Evolutionary conservation across 2,113 vertebrate species (phyloP), one percentile per base, ranked within the genome.

Genomic region (Seriola rivoliana): DNA sequence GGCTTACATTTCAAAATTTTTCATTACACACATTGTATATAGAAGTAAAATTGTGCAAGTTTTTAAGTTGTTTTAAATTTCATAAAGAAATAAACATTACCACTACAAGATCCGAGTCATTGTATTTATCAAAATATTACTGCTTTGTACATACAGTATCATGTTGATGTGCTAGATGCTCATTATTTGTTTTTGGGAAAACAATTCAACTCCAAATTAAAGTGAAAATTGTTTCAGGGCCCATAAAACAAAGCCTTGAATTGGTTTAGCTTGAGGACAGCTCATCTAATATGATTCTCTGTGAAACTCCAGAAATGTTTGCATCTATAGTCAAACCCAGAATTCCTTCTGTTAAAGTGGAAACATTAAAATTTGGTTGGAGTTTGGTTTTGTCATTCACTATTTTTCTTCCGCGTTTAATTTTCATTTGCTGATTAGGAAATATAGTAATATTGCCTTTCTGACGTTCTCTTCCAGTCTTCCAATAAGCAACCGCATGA

Each of bases 401-500:
- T 55, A 32, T 32, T 3, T 2, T 63, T 71, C 48, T 19, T 50
- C 50, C 8, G 50, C n/a, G 0, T 42, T 40, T 2, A 4, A 1
- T 38, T 38, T n/a, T 55, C 0, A 32, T 29, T 29, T 23, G n/a
- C 19, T 32, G 0, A 11, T 21, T 46, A 23, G 12, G 19, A 21
- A 58, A 44, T 5, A 25, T 5, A 60, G 16, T 81, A 46, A 75
- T 0, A 5, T 1, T 36, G 2, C 1, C 12, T 34, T 10, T 38
- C 3, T 57, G 1, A 63, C 65, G 5, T 60, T 72, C n/a, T 54
- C 52, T 55, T 91, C 65, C 85, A 90, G 94, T 42, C 78, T 91
- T 81, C 78, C 81, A 36, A 95, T 95, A 38, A 94, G 92, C 57
- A 89, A 91, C 91, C 90, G 8, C 1, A 89, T 91, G 91, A 92